Conservation (phyloP, 2,797 vertebrate species). For the Aphelocoma californica region DNA sequence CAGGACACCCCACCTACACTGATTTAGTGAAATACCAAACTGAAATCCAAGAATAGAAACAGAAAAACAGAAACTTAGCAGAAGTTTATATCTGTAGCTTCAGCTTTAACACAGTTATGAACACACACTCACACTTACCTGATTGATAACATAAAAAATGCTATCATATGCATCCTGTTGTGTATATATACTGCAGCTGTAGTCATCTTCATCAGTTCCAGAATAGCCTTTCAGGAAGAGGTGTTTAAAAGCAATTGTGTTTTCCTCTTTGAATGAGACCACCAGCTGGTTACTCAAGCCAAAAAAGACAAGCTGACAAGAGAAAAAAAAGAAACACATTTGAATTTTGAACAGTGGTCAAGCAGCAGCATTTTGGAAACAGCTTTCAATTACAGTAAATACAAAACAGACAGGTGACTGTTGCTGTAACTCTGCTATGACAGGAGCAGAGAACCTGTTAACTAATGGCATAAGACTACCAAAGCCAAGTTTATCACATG, state of each 20-base stretch:
- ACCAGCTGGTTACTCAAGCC: constrained; percentile 96
- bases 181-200: constrained; percentile 86
- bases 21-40: background rate
- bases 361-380: background rate
- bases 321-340: background rate
- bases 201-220: constrained; percentile 89
- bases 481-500: background rate
- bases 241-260: constrained; percentile 87
- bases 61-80: background rate
- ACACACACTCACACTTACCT: constrained; percentile 78
- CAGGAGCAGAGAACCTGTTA: background rate
- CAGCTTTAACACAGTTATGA: background rate
- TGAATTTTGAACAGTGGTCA: background rate
- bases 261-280: constrained; percentile 95
- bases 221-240: constrained; percentile 90
- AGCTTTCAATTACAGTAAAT: background rate
- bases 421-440: background rate
- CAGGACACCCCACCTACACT: background rate
- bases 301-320: constrained; percentile 88
- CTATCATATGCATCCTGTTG: constrained; percentile 83
- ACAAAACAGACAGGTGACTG: background rate
- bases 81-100: background rate
- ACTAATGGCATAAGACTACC: background rate
- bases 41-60: background rate
- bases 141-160: constrained; percentile 86